Conservation (phyloP, 2,797 vertebrate species). For the Serranus cabrilla region DNA sequence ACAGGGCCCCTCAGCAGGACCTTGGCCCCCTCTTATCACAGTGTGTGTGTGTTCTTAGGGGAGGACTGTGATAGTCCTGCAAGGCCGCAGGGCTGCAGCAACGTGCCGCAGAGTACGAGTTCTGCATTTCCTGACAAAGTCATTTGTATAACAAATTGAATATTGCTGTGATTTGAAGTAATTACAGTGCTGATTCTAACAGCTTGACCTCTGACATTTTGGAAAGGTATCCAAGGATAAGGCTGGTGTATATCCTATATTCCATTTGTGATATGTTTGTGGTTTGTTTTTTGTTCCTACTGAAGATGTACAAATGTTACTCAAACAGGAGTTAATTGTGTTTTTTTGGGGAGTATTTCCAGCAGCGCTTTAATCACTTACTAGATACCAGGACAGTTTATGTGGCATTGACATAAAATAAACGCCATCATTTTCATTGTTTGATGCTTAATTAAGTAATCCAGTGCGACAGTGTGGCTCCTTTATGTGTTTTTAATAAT, state of each 20-base stretch:
- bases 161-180: slow-evolving; percentile 60
- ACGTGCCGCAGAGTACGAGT: slow-evolving; percentile 17
- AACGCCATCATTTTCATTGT: not conserved
- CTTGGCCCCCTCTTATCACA: slow-evolving; percentile 70
- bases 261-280: not conserved
- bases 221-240: slow-evolving; percentile 1
- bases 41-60: slow-evolving; percentile 23
- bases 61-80: slow-evolving; percentile 14
- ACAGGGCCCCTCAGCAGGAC: slow-evolving; percentile 51
- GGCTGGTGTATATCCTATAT: not conserved
- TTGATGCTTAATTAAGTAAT: not conserved
- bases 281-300: not conserved
- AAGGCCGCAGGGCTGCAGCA: slow-evolving; percentile 5
- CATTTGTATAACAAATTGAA: slow-evolving; percentile 73
- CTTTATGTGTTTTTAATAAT: not conserved
- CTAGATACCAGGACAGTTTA: too few relatives aligned
- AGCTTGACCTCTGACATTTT: slow-evolving; percentile 12
- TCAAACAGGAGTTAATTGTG: too few relatives aligned
- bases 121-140: slow-evolving; percentile 55
- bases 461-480: not conserved
- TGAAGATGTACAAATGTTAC: too few relatives aligned
- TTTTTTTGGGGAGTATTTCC: too few relatives aligned
- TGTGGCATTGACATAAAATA: not conserved
- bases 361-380: too few relatives aligned
- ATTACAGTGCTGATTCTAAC: slow-evolving; percentile 30